Base-by-base conservation (phyloP, 1,140 invertebrate genomes). In the Drosophila lacteicornis region DNA sequence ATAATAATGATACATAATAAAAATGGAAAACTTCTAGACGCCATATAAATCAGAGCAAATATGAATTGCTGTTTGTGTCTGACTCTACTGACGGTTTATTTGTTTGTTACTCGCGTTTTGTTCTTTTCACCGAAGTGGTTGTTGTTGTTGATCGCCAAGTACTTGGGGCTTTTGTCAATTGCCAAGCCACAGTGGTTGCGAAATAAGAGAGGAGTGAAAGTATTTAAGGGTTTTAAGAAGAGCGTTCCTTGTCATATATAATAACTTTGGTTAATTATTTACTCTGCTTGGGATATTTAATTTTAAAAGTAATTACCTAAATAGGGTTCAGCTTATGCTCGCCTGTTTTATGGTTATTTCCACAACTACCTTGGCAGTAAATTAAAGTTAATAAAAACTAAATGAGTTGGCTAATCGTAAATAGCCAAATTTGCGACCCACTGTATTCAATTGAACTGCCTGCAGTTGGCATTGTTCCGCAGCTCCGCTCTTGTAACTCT, bases 21-120 rank as follows among this genome's bases (percentile, higher is more conserved):
- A 90, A 90, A 90, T 90, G 85, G 85, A 90, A 90, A 90, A 85
- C 86, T 91, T 90, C 86, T 90, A 90, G 85, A 90, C 85, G 85
- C 85, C 85, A 90, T 90, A 90, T 90, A 90, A 90, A 90, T 90
- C 85, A 90, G 85, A 91, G 85, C 85, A 86, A 86, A 86, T 86
- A 86, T 86, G 83, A 86, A 87, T 86, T 86, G 82, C 75, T 91
- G 79, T 88, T 83, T 83, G 71, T 88, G 76, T 91, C 70, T 76
- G 71, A 68, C 65, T 77, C 50, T 75, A 56, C 67, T 90, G 81
- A 70, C 82, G 81, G 74, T 84, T 90, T 90, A 76, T 90, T 88
- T 85, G 78, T 85, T 85, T 79, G 63, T 77, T 77, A 71, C 77
- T 79, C 50, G 77, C 57, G 79, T 81, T 73, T 79, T 75, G 67